phyloP scores from a whole-genome alignment of 2,888 invertebrate species.

The Trimorus sp. region DNA sequence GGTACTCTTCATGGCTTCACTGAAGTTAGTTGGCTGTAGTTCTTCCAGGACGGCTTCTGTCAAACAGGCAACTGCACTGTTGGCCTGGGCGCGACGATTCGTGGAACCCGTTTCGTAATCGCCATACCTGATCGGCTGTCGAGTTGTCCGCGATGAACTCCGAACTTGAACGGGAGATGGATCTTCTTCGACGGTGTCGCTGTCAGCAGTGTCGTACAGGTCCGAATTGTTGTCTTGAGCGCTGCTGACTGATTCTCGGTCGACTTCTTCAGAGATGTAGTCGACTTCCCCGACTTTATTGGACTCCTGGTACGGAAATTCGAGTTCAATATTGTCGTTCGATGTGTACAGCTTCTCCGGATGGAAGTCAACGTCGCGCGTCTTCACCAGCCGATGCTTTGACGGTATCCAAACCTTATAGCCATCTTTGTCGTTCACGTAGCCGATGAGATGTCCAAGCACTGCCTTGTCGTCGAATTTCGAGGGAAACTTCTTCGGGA shows the following conservation, averaged over 20 bases:
- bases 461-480: slow-evolving; percentile 47
- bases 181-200: too few relatives aligned
- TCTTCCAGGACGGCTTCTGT: slow-evolving; percentile 40
- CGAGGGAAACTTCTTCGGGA: slow-evolving; percentile 52
- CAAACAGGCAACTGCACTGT: slow-evolving; percentile 43
- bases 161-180: background rate
- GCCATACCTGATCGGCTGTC: slow-evolving; percentile 17
- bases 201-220: too few relatives aligned
- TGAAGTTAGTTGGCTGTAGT: slow-evolving; percentile 39
- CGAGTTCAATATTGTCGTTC: slow-evolving; percentile 16
- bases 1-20: slow-evolving; percentile 43
- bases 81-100: slow-evolving; percentile 23
- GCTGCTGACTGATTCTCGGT: background rate
- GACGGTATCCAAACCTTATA: slow-evolving; percentile 52
- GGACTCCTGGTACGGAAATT: background rate
- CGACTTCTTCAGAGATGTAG: background rate
- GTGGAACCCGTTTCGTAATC: slow-evolving; percentile 21
- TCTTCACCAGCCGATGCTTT: slow-evolving; percentile 43
- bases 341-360: slow-evolving; percentile 52
- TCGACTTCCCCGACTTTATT: slow-evolving; percentile 12
- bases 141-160: slow-evolving; percentile 15
- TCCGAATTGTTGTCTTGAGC: too few relatives aligned
- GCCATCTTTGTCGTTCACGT: slow-evolving; percentile 39
- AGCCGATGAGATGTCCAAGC: slow-evolving; percentile 23
- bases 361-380: slow-evolving; percentile 53